Conservation (phyloP, 2,113 vertebrate genomes). For the Calidris pygmaea region DNA sequence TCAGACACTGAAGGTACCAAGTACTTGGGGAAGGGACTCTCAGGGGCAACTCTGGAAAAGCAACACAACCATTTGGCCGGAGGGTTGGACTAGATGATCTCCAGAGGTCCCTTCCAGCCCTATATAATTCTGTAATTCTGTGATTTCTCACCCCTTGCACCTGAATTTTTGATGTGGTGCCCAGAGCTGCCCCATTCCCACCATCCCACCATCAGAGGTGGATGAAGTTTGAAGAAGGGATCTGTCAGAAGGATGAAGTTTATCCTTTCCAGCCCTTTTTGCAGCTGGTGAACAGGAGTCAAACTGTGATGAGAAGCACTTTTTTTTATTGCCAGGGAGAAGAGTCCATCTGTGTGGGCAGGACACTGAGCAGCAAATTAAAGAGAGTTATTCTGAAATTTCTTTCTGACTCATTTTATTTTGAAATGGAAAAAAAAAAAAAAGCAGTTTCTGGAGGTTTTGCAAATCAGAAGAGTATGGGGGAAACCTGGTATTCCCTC, state of each 20-base stretch:
- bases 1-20: too few species aligned
- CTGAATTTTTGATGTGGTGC: neutral
- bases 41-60: neutral
- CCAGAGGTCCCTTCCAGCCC: too few species aligned
- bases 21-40: neutral
- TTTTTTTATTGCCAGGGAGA: neutral
- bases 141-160: neutral
- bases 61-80: neutral
- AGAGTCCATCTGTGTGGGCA: neutral
- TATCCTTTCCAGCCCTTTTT: neutral
- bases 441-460: neutral
- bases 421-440: neutral
- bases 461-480: neutral
- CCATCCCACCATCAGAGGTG: neutral
- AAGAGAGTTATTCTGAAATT: neutral
- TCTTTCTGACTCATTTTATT: neutral
- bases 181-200: neutral
- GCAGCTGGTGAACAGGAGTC: neutral
- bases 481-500: neutral
- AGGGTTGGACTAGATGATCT: too few species aligned
- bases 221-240: neutral
- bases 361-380: neutral
- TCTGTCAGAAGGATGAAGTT: neutral
- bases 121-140: too few species aligned
- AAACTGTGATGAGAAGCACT: neutral